Percentiles rank a stretch among this genome's conserved stretches.
Conservation (phyloP, 2,113 vertebrate species). For the Cololabis saira region DNA sequence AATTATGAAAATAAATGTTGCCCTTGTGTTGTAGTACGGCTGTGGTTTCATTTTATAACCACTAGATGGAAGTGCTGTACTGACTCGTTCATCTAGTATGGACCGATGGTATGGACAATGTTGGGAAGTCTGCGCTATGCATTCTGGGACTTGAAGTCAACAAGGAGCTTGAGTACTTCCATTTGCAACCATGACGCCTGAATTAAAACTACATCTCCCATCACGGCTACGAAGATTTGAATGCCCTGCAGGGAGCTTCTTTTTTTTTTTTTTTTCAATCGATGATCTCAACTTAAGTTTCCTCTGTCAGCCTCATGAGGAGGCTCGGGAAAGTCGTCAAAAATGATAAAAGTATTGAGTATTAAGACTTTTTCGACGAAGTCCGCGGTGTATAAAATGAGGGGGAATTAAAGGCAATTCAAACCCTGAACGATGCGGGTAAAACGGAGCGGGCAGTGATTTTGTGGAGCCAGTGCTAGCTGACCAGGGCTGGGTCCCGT, state of each 20-base stretch:
- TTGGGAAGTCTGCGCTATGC: slow-evolving; percentile 26
- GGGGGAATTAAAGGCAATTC: slow-evolving; percentile 5
- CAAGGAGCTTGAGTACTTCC: too few species aligned
- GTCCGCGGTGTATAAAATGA: slow-evolving; percentile 3
- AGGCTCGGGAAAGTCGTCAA: slow-evolving; percentile 40
- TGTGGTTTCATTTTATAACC: slow-evolving; percentile 15
- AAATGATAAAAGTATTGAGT: slow-evolving; percentile 42
- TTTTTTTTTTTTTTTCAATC: slow-evolving; percentile 58
- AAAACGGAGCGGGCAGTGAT: slow-evolving; percentile 69
- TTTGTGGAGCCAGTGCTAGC: slow-evolving; percentile 32
- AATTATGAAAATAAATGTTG: neutral
- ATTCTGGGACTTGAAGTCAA: slow-evolving; percentile 66
- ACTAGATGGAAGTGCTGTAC: slow-evolving; percentile 56
- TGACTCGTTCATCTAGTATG: neutral
- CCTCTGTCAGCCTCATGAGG: slow-evolving; percentile 54
- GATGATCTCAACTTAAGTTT: slow-evolving; percentile 83
- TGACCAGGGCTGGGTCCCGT: slow-evolving; percentile 69
- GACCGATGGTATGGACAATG: accelerated
- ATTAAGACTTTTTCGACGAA: neutral
- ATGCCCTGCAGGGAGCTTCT: slow-evolving; percentile 47
- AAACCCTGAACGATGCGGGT: slow-evolving; percentile 61
- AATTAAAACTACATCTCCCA: slow-evolving; percentile 78
- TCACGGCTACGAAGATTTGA: slow-evolving; percentile 15
- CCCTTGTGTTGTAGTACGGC: neutral
- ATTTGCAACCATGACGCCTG: too few species aligned